Percentiles rank a stretch among this genome's conserved stretches.
These are phyloP conservation scores for Muschampia plurimacula DNA, from an alignment of 2,888 invertebrate species.

Conservation along the genomic window DNA sequence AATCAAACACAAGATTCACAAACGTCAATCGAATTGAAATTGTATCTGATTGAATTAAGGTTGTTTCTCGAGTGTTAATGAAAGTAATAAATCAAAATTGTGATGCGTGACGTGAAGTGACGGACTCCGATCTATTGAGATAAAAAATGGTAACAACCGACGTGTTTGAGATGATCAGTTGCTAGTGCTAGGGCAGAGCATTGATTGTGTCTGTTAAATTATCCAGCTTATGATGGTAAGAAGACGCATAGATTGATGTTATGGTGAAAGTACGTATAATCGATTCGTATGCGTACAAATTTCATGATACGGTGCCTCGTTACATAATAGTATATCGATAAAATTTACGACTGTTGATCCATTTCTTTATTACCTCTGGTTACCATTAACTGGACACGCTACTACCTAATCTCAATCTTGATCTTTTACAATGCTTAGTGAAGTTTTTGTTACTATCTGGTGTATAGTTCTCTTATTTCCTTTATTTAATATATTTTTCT, in stretches of 20 bases:
- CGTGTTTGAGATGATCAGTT: constrained; percentile 60
- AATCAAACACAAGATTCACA: constrained; percentile 48
- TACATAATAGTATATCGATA: constrained; percentile 54
- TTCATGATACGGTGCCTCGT: constrained; percentile 56
- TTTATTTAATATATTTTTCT: constrained; percentile 26
- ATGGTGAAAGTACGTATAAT: constrained; percentile 72
- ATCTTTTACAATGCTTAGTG: background rate
- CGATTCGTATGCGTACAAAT: constrained; percentile 63
- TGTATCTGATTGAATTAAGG: constrained; percentile 23
- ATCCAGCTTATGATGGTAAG: constrained; percentile 7
- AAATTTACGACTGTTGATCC: constrained; percentile 26
- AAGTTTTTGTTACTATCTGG: constrained; percentile 15
- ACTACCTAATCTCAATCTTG: constrained; percentile 23
- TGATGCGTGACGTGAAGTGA: constrained; percentile 51
- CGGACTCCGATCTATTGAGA: constrained; percentile 61
- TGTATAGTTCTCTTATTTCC: constrained; percentile 45
- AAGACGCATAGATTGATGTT: constrained; percentile 38
- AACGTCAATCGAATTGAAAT: constrained; percentile 44
- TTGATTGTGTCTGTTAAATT: background rate
- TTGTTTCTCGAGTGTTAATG: constrained; percentile 18
- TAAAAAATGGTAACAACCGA: constrained; percentile 58
- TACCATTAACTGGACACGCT: background rate
- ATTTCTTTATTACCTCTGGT: constrained; percentile 35
- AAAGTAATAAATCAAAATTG: constrained; percentile 29
- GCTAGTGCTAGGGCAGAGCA: background rate